Evolutionary conservation across 30 jellyfish, hydroid and myxozoan genomes (phyloP), one percentile per base, ranked within the genome.

Genomic region (Aurelia sp.): DNA sequence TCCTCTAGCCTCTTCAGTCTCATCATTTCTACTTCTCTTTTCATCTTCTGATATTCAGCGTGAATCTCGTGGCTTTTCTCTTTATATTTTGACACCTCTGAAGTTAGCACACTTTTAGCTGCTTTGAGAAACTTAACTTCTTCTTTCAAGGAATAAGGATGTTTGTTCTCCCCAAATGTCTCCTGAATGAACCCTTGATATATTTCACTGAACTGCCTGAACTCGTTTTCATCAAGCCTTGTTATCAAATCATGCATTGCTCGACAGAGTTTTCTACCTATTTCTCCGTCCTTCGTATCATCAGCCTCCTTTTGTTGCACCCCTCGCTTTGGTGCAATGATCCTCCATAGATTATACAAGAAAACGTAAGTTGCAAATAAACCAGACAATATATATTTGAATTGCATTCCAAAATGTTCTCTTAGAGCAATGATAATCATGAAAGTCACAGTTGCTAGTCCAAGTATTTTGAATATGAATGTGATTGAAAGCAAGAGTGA

Each of bases 231-330:
- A 35, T 74, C 86, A 2, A 84, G 82, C 37, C 93, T 70, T 76
- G 63, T 33, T 41, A 84, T 62, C 65, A 76, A 37, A 53, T 84
- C 93, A 40, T 84, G 87, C 75, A 84, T 58, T 70, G 93, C 93
- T 73, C 76, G n/a, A 21, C 93, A 87, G 17, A 84, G 87, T 17
- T 48, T 73, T 8, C 18, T 63, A 3, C 71, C 30, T 41, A 74
- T 35, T 17, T 16, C 11, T 51, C 50, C 58, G 31, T 66, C 44
- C 0, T 18, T 64, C 8, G 70, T 37, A 31, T 17, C 17, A 18
- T 0, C 68, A 21, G 47, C 60, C 11, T 37, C 71, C 15, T 70
- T 48, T 19, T 55, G 31, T 19, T n/a, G 20, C 31, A 62, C 22
- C 37, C 44, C 55, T 57, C 82, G 55, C 23, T 62, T 58, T 6